Evolutionary conservation across 2,113 vertebrate genomes (phyloP).

Genomic region (Carettochelys insculpta): DNA sequence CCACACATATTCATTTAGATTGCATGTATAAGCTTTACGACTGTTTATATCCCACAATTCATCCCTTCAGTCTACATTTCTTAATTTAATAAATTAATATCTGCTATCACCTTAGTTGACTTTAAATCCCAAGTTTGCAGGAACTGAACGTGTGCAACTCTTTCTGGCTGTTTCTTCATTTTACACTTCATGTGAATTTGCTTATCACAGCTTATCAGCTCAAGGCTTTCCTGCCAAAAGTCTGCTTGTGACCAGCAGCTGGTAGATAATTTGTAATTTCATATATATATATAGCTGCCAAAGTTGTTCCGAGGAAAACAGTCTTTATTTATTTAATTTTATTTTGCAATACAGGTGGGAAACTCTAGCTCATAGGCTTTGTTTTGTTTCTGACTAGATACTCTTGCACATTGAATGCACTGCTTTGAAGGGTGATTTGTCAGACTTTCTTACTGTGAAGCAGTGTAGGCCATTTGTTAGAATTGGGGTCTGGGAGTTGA

Average conservation of each 20-base stretch:
- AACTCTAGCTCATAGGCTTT: background rate
- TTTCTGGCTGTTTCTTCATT: background rate
- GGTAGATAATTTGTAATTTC: constrained; percentile 6
- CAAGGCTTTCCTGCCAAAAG: constrained; percentile 53
- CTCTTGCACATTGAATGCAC: background rate
- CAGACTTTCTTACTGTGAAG: constrained; percentile 5
- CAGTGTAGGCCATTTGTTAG: background rate
- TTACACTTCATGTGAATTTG: constrained; percentile 40
- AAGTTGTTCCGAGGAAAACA: background rate
- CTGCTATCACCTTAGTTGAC: background rate
- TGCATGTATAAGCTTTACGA: background rate
- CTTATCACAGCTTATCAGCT: constrained; percentile 54
- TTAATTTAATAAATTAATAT: background rate
- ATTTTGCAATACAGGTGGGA: background rate
- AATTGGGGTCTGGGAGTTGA: background rate
- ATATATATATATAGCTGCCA: background rate
- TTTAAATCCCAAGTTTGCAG: constrained; percentile 37
- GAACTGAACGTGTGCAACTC: constrained; percentile 38
- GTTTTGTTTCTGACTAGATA: background rate
- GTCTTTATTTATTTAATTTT: background rate
- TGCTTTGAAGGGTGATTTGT: background rate
- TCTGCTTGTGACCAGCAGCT: constrained; percentile 15
- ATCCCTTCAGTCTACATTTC: too few species aligned
- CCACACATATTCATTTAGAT: background rate
- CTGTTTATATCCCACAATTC: too few species aligned